A percentile compares a stretch with the other conserved stretches of the same genome.
Evolutionary conservation across 2,113 vertebrate genomes (phyloP).

Genomic region (Lophochroa leadbeateri): DNA sequence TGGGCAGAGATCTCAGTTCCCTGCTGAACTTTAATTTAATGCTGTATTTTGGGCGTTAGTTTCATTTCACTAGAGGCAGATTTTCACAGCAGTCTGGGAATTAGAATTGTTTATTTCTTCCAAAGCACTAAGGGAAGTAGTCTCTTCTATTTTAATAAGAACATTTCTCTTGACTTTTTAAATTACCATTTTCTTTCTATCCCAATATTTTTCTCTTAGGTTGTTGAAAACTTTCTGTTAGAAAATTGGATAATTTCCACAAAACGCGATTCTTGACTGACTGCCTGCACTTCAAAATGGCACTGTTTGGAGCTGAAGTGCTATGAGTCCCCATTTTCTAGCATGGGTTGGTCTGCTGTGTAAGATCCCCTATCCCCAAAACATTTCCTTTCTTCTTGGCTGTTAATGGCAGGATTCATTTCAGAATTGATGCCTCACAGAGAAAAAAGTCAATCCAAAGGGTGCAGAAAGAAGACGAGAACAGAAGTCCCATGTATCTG

Average conservation of each 20-base stretch:
- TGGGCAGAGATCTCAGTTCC: slow-evolving; percentile 15
- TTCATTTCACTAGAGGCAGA: slow-evolving; percentile 13
- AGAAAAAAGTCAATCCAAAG: background rate
- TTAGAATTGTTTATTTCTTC: slow-evolving; percentile 35
- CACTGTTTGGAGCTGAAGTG: background rate
- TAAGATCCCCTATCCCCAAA: background rate
- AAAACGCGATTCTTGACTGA: background rate
- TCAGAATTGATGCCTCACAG: background rate
- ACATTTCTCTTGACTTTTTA: background rate
- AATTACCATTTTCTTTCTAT: background rate
- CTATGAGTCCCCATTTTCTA: background rate
- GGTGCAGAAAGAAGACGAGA: background rate
- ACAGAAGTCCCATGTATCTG: background rate
- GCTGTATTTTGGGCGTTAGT: background rate
- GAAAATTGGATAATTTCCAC: background rate
- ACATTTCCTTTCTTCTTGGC: background rate
- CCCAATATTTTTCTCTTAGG: background rate
- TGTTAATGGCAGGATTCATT: background rate
- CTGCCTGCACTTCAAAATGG: background rate
- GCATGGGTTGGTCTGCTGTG: background rate
- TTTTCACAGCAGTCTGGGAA: slow-evolving; percentile 13
- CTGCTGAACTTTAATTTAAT: slow-evolving; percentile 45
- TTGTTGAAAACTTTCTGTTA: background rate
- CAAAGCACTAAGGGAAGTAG: background rate
- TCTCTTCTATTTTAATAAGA: background rate